Evolutionary conservation across 2,888 invertebrate species (phyloP).

Genomic region (Mimumesa dahlbomi): DNA sequence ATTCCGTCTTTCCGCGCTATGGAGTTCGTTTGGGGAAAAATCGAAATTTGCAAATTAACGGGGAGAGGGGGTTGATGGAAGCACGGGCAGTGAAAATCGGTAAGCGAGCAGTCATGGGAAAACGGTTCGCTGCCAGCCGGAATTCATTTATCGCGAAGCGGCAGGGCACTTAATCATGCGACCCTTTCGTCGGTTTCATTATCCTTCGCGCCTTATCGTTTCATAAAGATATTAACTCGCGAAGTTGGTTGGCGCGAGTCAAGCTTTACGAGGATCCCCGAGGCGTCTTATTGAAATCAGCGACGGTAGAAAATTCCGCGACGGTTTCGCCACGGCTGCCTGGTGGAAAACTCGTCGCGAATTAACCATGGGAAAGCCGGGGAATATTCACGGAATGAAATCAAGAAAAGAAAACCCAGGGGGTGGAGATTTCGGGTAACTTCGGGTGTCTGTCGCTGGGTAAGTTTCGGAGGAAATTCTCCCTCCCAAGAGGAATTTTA

Average conservation of each 20-base stretch:
- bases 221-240: constrained; percentile 65
- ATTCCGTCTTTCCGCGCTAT: too few relatives aligned
- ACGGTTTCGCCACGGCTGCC: neutral
- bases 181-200: constrained; percentile 63
- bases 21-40: too few relatives aligned
- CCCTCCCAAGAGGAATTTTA: too few relatives aligned
- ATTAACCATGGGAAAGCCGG: constrained; percentile 36
- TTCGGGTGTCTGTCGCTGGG: too few relatives aligned
- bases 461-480: too few relatives aligned
- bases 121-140: constrained; percentile 28
- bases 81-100: too few relatives aligned
- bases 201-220: constrained; percentile 60
- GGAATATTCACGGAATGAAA: constrained; percentile 30
- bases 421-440: too few relatives aligned
- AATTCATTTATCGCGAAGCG: constrained; percentile 61
- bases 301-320: constrained; percentile 49
- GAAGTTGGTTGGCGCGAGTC: constrained; percentile 43
- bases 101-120: neutral
- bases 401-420: constrained; percentile 30
- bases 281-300: constrained; percentile 63
- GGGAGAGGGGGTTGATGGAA: too few relatives aligned
- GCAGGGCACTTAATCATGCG: constrained; percentile 60
- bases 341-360: neutral
- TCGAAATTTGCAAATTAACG: too few relatives aligned
- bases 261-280: constrained; percentile 55